Conservation (phyloP, 1,140 invertebrate genomes). For the Aphelinus atriplicis region DNA sequence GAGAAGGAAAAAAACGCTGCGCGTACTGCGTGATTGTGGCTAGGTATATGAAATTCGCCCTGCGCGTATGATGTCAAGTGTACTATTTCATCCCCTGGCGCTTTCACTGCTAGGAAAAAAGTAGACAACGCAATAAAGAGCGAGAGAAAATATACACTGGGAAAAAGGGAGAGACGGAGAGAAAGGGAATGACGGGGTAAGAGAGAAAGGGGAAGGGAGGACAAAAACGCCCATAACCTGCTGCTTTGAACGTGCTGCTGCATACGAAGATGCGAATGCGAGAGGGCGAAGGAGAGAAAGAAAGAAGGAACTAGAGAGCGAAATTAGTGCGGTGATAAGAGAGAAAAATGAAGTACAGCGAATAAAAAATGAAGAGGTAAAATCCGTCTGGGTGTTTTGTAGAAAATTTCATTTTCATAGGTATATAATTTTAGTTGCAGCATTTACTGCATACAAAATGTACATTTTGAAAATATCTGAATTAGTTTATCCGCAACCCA, state of each 20-base stretch:
- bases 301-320: not conserved
- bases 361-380: not conserved
- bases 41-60: slow-evolving; percentile 20
- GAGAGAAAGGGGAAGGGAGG: too few relatives aligned
- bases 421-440: too few relatives aligned
- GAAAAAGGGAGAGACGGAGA: not conserved
- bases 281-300: not conserved
- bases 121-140: slow-evolving; percentile 27
- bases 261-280: slow-evolving; percentile 1
- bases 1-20: slow-evolving; percentile 1
- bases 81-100: slow-evolving; percentile 18
- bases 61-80: slow-evolving; percentile 12
- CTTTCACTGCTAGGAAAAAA: slow-evolving; percentile 3
- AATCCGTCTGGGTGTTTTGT: too few relatives aligned
- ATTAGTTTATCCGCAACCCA: too few relatives aligned
- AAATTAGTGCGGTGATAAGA: not conserved
- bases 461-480: too few relatives aligned
- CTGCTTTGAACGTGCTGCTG: slow-evolving; percentile 18
- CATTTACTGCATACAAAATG: too few relatives aligned
- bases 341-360: not conserved
- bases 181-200: not conserved
- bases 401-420: too few relatives aligned
- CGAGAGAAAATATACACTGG: not conserved
- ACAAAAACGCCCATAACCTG: slow-evolving; percentile 22
- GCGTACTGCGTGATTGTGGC: slow-evolving; percentile 6